Evolutionary conservation across 2,797 vertebrate genomes (phyloP), one percentile per base, ranked within the genome.

Genomic region (Tiaroga cobitis): DNA sequence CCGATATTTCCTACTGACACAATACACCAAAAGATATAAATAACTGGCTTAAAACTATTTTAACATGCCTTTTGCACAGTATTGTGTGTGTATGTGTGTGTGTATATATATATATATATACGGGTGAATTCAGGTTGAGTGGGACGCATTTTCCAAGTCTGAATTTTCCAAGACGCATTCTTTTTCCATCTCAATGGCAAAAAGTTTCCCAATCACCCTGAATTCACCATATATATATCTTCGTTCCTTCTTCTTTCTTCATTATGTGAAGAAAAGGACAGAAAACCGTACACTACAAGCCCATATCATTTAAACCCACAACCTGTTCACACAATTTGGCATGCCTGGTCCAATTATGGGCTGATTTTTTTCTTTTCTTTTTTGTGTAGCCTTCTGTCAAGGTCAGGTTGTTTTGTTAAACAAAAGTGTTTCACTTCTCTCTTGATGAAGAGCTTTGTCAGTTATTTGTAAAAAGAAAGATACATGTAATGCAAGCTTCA

Each of bases 381-480:
- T 37, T 19, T 34, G 3, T 34, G 8, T 21, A 1, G 13, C 15
- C 15, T 69, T 4, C 49, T 41, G 1, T 82, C 39, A 46, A 46
- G 54, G 54, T 63, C n/a, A 61, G 15, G 29, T 32, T 24, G 11
- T 82, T 68, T 81, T 19, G 54, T 39, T 32, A 54, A 51, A 13
- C 63, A 15, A 49, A 37, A 34, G 29, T 81, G 4, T 13, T 73
- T 74, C 11, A 74, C 26, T 82, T 63, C 69, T 26, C 37, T 63
- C 8, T 63, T 34, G 19, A 61, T 46, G 19, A 43, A 15, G 2
- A 16, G 13, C 29, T 68, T 65, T 43, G 65, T 32, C 18, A 16
- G 80, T 13, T 39, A 70, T 46, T 43, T 46, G 74, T 77, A 77
- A n/a, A 15, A 77, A 77, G 21, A 59, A 26, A 59, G 65, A 68